Evolutionary conservation across 2,888 invertebrate genomes (phyloP), one percentile per base, ranked within the genome.

Genomic region (Antheraea assamensis): DNA sequence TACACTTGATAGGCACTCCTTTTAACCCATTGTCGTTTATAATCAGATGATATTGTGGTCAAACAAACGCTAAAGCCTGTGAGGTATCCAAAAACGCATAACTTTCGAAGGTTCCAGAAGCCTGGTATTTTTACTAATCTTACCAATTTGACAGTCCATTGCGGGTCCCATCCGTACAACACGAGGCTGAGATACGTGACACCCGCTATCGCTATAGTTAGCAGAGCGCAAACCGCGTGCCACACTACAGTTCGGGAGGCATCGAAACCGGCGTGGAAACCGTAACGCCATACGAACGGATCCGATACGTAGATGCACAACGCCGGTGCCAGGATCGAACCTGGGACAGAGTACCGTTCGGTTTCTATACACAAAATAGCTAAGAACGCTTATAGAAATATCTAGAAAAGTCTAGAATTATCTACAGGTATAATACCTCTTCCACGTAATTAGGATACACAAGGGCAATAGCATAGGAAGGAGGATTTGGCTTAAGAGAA

Each of bases 101-200:
- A 7, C 42, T 42, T 42, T 42, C 13, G 13, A 42, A 42, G 42
- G 42, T 42, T 42, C 42, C 13, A 42, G 42, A 42, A 42, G n/a
- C n/a, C n/a, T n/a, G n/a, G n/a, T n/a, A n/a, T n/a, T n/a, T n/a
- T 42, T 42, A 49, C 17, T 15, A 49, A 49, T 49, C 86, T 88
- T 70, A 95, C 96, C 92, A 96, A 85, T 74, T 95, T 93, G 1
- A 97, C 93, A 5, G 96, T 96, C 95, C 96, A 96, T 80, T 96
- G 95, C 0, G 97, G 97, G 82, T 97, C 96, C 66, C 95, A 82
- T 0, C 95, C 92, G 31, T 88, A 82, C 7, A 87, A 61, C 13
- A 87, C 82, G 42, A 93, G 86, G 1, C 84, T 83, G 79, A 84
- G 92, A 79, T 95, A 92, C 0, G 90, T 90, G 21, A 87, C 21